Percentiles rank a stretch among this genome's conserved stretches.
Conservation (phyloP, 2,113 vertebrate genomes). For the Ahaetulla prasina region DNA sequence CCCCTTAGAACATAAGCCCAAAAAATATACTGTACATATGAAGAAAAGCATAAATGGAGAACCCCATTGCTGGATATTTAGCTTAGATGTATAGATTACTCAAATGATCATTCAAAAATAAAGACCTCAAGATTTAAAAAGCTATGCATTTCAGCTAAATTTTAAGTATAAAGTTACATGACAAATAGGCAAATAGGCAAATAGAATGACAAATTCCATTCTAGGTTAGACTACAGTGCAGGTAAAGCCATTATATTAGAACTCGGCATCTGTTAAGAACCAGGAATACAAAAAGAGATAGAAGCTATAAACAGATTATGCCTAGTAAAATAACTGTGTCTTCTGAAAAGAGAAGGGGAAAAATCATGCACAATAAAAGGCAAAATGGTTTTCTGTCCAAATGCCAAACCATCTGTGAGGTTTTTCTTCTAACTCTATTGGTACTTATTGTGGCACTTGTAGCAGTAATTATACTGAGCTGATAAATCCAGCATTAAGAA, state of each 20-base stretch:
- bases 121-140: background rate
- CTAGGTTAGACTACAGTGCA: background rate
- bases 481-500: constrained; percentile 7
- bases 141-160: background rate
- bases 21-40: background rate
- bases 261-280: background rate
- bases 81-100: background rate
- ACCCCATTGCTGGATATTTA: background rate
- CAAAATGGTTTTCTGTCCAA: constrained; percentile 20
- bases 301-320: background rate
- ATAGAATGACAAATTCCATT: no score
- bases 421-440: background rate
- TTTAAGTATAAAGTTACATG: background rate
- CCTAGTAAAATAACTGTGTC: background rate
- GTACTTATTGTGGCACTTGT: constrained; percentile 5
- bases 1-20: background rate
- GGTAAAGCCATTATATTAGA: background rate
- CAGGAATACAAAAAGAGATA: background rate
- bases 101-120: background rate
- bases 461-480: constrained; percentile 19
- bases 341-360: constrained; percentile 4
- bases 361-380: constrained; percentile 21
- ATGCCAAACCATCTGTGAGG: constrained; percentile 16
- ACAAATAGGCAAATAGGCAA: no score
- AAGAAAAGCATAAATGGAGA: background rate